A percentile compares a stretch with the other conserved stretches of the same genome.
Conservation (phyloP, 2,888 invertebrate genomes). For the Ecliptopera silaceata region DNA sequence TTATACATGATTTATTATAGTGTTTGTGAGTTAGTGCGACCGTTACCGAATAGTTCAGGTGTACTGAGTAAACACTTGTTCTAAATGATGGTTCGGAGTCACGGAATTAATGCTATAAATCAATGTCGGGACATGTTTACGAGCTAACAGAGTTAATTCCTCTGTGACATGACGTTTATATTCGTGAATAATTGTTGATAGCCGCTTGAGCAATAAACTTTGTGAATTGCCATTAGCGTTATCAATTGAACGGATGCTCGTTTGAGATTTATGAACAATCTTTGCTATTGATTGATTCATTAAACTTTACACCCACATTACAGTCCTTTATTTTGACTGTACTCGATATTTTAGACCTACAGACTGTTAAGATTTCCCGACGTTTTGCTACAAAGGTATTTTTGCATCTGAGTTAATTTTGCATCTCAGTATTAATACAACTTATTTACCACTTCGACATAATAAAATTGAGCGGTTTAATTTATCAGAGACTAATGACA, state of each 20-base stretch:
- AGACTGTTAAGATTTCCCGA: too few species aligned
- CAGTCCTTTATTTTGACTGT: too few species aligned
- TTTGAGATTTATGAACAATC: constrained; percentile 1
- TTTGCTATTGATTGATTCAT: neutral
- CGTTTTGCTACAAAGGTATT: too few species aligned
- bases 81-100: constrained; percentile 59
- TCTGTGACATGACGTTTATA: constrained; percentile 79
- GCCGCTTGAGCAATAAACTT: constrained; percentile 47
- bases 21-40: constrained; percentile 1
- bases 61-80: constrained; percentile 60
- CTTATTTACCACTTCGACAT: too few species aligned
- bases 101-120: constrained; percentile 78
- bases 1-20: neutral
- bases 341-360: too few species aligned
- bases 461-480: too few species aligned
- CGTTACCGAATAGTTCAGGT: constrained; percentile 37
- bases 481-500: too few species aligned
- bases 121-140: constrained; percentile 80
- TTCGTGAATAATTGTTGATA: constrained; percentile 80
- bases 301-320: too few species aligned
- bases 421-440: too few species aligned
- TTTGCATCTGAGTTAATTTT: too few species aligned
- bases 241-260: constrained; percentile 26
- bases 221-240: constrained; percentile 38
- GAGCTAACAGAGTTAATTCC: constrained; percentile 82